A percentile compares a stretch with the other conserved stretches of the same genome.
Conservation (phyloP, 2,888 invertebrate genomes). For the Seira sanloemensis region DNA sequence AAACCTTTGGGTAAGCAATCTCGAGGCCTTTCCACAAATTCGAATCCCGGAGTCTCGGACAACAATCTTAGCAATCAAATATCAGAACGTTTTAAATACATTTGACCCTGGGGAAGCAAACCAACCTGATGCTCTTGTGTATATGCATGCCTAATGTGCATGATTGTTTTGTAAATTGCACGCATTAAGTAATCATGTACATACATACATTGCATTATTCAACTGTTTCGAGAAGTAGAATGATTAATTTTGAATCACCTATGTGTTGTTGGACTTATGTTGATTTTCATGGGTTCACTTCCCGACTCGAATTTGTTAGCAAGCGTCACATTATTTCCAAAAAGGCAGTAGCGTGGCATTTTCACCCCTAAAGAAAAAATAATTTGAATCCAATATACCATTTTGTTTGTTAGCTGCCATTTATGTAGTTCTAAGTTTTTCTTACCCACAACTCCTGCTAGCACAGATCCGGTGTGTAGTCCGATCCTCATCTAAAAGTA, state of each 20-base stretch:
- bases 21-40: conserved; percentile 84
- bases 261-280: conserved; percentile 94
- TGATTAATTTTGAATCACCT: too few relatives aligned
- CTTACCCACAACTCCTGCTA: conserved; percentile 91
- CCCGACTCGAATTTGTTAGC: conserved; percentile 97
- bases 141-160: too few relatives aligned
- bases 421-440: not conserved
- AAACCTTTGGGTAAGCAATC: conserved; percentile 90
- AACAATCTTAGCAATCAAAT: too few relatives aligned
- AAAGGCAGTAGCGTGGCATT: conserved; percentile 95
- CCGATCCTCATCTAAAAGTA: conserved; percentile 96
- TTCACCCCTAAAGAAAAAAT: conserved; percentile 80
- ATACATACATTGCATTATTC: too few relatives aligned
- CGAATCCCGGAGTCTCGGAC: conserved; percentile 85
- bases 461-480: conserved; percentile 92
- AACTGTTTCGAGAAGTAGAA: too few relatives aligned
- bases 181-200: too few relatives aligned
- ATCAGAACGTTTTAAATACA: too few relatives aligned
- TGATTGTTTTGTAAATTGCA: too few relatives aligned
- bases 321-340: conserved; percentile 95
- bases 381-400: not conserved
- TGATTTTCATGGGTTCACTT: conserved; percentile 92
- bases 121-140: too few relatives aligned
- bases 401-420: not conserved
- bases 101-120: too few relatives aligned